phyloP scores from a whole-genome alignment of 2,113 vertebrate genomes.

The Corydoras maculifer region DNA sequence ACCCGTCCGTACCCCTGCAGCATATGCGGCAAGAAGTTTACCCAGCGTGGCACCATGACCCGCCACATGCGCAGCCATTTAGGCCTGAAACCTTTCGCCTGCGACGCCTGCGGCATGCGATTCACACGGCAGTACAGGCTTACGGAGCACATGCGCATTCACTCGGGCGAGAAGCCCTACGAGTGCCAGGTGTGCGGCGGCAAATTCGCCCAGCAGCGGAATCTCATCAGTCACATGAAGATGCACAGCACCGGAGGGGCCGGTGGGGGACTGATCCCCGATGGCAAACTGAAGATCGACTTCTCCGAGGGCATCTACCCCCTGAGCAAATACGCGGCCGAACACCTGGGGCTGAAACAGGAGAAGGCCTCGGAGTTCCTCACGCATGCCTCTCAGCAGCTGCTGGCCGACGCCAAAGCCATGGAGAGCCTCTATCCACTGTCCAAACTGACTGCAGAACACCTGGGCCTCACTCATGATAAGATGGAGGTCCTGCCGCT shows the following conservation, averaged over 20 bases:
- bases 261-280: conserved; percentile 60
- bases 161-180: conserved; percentile 97
- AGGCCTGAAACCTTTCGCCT: conserved; percentile 96
- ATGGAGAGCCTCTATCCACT: conserved; percentile 91
- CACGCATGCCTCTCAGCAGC: conserved; percentile 82
- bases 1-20: conserved; percentile 95
- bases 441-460: conserved; percentile 85
- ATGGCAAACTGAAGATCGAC: conserved; percentile 87
- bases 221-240: conserved; percentile 99
- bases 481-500: conserved; percentile 80
- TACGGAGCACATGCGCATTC: conserved; percentile 98
- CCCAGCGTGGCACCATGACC: conserved; percentile 98
- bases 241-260: conserved; percentile 84
- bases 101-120: conserved; percentile 96
- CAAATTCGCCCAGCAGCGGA: conserved; percentile 98
- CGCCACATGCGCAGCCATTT: conserved; percentile 98
- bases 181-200: conserved; percentile 97
- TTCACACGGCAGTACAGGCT: conserved; percentile 98
- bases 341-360: conserved; percentile 89
- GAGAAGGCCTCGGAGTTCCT: conserved; percentile 89
- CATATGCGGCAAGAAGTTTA: conserved; percentile 99
- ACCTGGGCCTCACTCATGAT: conserved; percentile 85
- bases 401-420: conserved; percentile 85
- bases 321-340: conserved; percentile 86
- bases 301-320: conserved; percentile 88